Conservation (phyloP, 1,140 invertebrate genomes). For the Paraescarpia echinospica region DNA sequence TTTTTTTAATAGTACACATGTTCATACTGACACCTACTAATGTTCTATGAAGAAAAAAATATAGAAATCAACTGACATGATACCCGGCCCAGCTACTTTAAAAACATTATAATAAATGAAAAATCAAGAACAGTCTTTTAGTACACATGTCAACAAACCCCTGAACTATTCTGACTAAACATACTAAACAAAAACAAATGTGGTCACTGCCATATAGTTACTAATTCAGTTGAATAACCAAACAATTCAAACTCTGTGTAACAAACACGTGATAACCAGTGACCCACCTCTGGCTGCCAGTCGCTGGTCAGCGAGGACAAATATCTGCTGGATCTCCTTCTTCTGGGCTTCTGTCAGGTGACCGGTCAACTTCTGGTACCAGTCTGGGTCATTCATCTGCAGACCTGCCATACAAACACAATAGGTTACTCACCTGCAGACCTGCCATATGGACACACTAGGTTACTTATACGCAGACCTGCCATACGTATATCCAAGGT, state of each 20-base stretch:
- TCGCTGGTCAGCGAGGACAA: constrained; percentile 86
- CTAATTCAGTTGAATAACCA: background rate
- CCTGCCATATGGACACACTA: constrained; percentile 59
- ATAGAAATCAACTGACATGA: too few species aligned
- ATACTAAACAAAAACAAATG: too few species aligned
- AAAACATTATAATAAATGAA: too few species aligned
- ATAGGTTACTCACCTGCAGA: constrained; percentile 75
- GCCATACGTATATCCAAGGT: constrained; percentile 65
- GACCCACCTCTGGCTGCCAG: constrained; percentile 79
- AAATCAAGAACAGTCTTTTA: too few species aligned
- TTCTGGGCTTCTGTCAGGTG: constrained; percentile 80
- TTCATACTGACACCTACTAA: too few species aligned
- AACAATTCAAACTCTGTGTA: background rate
- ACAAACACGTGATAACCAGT: constrained; percentile 18
- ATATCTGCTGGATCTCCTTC: constrained; percentile 83
- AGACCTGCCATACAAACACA: constrained; percentile 62
- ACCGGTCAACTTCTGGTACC: constrained; percentile 80
- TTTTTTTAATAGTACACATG: too few species aligned
- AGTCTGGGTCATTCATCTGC: constrained; percentile 75
- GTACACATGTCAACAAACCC: too few species aligned
- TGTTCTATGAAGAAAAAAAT: too few species aligned
- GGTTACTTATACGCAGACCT: constrained; percentile 74
- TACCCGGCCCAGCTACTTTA: too few species aligned
- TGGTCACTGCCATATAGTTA: background rate
- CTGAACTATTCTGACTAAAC: background rate